These are phyloP conservation scores for Trisateles emortualis DNA, from an alignment of 2,888 invertebrate species.

Conservation along the genomic window DNA sequence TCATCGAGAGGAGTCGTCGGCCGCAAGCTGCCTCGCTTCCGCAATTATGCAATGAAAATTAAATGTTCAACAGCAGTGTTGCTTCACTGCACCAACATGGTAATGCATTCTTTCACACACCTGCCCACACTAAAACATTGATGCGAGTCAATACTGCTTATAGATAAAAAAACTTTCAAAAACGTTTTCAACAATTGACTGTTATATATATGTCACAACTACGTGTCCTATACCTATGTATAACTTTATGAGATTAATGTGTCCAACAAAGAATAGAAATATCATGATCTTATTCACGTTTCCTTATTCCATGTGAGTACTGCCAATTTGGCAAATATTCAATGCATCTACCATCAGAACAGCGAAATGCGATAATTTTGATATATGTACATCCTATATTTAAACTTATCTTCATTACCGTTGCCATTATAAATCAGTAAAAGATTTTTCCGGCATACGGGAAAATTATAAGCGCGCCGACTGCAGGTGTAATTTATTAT, in stretches of 20 bases:
- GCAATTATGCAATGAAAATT: constrained; percentile 76
- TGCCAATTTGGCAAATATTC: constrained; percentile 78
- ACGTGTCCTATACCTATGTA: no score
- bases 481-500: no score
- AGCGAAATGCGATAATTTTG: constrained; percentile 48
- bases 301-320: constrained; percentile 60
- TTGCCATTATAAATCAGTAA: constrained; percentile 12
- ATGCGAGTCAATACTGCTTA: neutral
- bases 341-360: constrained; percentile 57
- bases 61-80: constrained; percentile 68
- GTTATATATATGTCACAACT: no score
- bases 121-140: constrained; percentile 25
- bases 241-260: neutral
- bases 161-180: no score
- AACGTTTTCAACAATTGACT: no score
- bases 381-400: constrained; percentile 22
- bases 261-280: constrained; percentile 33
- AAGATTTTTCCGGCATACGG: neutral
- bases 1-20: constrained; percentile 63
- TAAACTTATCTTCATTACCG: constrained; percentile 21
- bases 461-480: neutral
- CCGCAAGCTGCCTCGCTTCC: constrained; percentile 62
- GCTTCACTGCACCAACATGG: constrained; percentile 55
- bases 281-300: constrained; percentile 50
- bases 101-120: constrained; percentile 33